Conservation (phyloP, 1,140 invertebrate genomes). For the Trichonephila inaurata region DNA sequence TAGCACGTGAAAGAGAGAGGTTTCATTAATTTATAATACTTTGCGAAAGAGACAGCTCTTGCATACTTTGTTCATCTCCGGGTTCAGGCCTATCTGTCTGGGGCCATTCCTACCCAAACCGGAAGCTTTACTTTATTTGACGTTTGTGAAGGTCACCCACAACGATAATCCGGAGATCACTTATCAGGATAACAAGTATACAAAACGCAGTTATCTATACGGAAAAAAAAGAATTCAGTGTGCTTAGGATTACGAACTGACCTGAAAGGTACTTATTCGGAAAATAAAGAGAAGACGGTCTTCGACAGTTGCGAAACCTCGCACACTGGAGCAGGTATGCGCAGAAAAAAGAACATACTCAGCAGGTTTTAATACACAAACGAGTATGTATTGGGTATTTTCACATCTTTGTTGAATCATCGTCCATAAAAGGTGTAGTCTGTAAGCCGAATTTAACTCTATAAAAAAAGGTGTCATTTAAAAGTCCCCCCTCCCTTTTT, state of each 20-base stretch:
- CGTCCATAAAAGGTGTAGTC: too few relatives aligned
- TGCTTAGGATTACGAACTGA: neutral
- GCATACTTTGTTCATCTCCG: neutral
- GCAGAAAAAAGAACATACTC: neutral
- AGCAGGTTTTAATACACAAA: neutral
- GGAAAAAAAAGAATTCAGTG: neutral
- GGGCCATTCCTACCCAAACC: neutral
- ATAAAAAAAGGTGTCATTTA: too few relatives aligned
- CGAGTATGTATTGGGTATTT: neutral
- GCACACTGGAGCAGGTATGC: neutral
- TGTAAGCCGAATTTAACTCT: too few relatives aligned
- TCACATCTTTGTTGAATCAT: neutral
- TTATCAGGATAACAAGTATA: slow-evolving; percentile 16
- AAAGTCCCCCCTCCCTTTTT: too few relatives aligned
- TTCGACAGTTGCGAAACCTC: neutral
- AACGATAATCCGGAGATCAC: slow-evolving; percentile 7
- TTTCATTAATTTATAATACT: slow-evolving; percentile 3
- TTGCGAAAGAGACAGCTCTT: neutral
- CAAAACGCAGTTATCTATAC: neutral
- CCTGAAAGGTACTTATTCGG: neutral
- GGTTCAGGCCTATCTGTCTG: neutral
- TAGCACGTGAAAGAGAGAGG: neutral
- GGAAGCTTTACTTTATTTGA: neutral
- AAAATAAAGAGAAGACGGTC: neutral
- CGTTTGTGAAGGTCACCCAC: slow-evolving; percentile 1